These are phyloP conservation scores for Crocallis elinguaria DNA, from an alignment of 2,888 invertebrate species.

Conservation along the genomic window DNA sequence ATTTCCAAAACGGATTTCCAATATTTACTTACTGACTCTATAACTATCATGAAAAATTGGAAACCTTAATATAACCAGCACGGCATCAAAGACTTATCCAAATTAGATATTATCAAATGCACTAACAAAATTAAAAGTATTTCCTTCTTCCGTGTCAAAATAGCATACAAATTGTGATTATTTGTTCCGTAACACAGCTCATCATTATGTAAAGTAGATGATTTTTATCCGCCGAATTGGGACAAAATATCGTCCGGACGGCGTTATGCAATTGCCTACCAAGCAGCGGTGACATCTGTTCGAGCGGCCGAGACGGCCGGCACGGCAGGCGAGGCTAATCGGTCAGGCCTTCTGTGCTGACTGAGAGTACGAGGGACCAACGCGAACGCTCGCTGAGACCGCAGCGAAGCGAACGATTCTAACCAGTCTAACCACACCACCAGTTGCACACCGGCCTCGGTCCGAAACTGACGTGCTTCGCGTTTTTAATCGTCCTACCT, in stretches of 20 bases:
- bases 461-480: slow-evolving; percentile 22
- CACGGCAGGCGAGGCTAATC: slow-evolving; percentile 59
- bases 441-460: slow-evolving; percentile 29
- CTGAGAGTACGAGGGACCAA: slow-evolving; percentile 52
- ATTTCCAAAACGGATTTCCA: too few species aligned
- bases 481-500: slow-evolving; percentile 10
- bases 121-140: background rate
- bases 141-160: background rate
- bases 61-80: too few species aligned
- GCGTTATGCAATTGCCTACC: slow-evolving; percentile 45
- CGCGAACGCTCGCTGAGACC: slow-evolving; percentile 35
- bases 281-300: slow-evolving; percentile 46
- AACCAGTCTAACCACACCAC: slow-evolving; percentile 1
- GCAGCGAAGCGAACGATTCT: slow-evolving; percentile 5
- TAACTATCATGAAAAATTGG: too few species aligned
- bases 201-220: slow-evolving; percentile 24
- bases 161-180: slow-evolving; percentile 8
- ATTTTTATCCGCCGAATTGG: slow-evolving; percentile 13
- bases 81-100: background rate
- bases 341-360: slow-evolving; percentile 52
- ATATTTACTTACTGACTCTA: too few species aligned
- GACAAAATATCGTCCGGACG: slow-evolving; percentile 34
- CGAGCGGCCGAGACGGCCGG: slow-evolving; percentile 35
- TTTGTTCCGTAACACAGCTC: slow-evolving; percentile 7
- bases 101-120: background rate